phyloP scores from a whole-genome alignment of 2,797 vertebrate species.

The Enteromius afrohamiltoni region DNA sequence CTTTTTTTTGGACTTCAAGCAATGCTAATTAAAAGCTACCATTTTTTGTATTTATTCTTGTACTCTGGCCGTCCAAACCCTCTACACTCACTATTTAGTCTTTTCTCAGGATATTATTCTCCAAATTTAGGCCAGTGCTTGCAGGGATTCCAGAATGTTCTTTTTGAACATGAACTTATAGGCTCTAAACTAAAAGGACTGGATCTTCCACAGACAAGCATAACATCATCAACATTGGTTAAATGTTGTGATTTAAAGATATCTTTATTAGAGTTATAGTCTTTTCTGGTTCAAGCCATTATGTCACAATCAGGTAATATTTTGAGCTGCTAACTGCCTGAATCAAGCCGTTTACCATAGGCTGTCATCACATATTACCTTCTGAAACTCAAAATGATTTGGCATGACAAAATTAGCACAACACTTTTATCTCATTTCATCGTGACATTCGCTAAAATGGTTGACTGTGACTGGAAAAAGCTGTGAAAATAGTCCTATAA shows the following conservation, averaged over 20 bases:
- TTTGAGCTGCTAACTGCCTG: background rate
- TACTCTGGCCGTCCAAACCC: background rate
- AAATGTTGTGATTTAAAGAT: conserved; percentile 12
- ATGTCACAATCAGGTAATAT: background rate
- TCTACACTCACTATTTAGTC: conserved; percentile 50
- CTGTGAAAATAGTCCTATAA: conserved; percentile 35
- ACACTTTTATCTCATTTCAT: background rate
- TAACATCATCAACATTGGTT: background rate
- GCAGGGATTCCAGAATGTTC: conserved; percentile 56
- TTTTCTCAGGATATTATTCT: conserved; percentile 43
- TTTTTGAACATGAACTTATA: conserved; percentile 56
- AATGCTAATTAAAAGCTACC: background rate
- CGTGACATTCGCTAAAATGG: conserved; percentile 4
- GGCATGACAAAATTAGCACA: conserved; percentile 11
- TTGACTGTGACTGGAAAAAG: conserved; percentile 23
- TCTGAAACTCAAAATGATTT: conserved; percentile 3
- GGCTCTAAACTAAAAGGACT: conserved; percentile 53
- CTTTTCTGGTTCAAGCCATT: background rate
- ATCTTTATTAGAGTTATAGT: background rate
- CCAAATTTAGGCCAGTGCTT: conserved; percentile 59
- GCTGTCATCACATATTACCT: background rate
- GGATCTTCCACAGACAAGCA: conserved; percentile 11
- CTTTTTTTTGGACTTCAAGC: conserved; percentile 24
- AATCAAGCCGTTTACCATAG: background rate
- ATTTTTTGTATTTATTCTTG: conserved; percentile 3